A percentile compares a stretch with the other conserved stretches of the same genome.
Conservation (phyloP, 2,113 vertebrate species). For the Sceloporus tristichus region DNA sequence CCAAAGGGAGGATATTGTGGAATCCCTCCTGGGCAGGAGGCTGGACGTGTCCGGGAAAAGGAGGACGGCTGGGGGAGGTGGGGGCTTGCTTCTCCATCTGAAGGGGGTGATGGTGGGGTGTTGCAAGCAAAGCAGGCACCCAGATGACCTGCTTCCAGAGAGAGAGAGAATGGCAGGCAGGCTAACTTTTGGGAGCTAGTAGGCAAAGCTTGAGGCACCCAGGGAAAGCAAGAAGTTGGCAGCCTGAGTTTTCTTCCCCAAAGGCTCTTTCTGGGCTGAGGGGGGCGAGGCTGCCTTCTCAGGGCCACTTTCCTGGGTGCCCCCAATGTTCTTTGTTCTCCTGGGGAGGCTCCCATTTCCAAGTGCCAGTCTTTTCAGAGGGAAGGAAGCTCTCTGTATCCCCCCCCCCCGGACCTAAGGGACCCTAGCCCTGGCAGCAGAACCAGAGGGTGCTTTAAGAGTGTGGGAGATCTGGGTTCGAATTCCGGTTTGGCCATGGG, state of each 20-base stretch:
- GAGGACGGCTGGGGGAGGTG: too few relatives aligned
- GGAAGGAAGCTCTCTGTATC: too few relatives aligned
- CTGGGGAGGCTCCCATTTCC: not conserved
- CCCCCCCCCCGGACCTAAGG: too few relatives aligned
- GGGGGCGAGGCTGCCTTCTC: not conserved
- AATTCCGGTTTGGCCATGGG: too few relatives aligned
- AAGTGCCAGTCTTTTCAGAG: not conserved
- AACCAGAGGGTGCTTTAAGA: not conserved
- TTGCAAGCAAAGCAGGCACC: not conserved
- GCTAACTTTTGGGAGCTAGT: not conserved
- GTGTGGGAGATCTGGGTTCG: too few relatives aligned
- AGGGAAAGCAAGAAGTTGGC: too few relatives aligned
- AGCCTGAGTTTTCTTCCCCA: too few relatives aligned
- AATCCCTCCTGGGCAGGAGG: too few relatives aligned
- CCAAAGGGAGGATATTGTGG: too few relatives aligned
- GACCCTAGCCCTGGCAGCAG: not conserved
- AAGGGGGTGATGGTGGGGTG: not conserved
- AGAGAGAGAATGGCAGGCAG: too few relatives aligned
- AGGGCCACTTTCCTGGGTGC: not conserved
- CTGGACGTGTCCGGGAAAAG: too few relatives aligned
- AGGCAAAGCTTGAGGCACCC: too few relatives aligned
- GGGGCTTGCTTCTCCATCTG: not conserved
- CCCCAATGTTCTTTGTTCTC: slow-evolving; percentile 1
- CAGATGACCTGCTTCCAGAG: not conserved
- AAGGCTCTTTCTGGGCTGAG: not conserved